Evolutionary conservation across 2,888 invertebrate genomes (phyloP).

Genomic region (Lepidocyrtoides sp.): DNA sequence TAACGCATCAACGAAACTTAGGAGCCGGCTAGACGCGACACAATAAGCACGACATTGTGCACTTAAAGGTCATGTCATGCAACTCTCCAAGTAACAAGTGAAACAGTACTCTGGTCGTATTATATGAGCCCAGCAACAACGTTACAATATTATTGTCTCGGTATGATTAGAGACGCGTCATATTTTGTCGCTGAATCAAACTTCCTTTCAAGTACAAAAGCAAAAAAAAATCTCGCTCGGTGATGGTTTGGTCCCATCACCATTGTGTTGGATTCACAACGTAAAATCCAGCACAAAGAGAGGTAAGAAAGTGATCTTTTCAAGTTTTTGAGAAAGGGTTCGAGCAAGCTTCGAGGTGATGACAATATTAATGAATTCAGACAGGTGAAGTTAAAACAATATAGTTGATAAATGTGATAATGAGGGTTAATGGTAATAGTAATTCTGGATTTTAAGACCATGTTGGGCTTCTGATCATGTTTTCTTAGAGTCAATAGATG

Average conservation of each 20-base stretch:
- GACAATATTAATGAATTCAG: slow-evolving; percentile 69
- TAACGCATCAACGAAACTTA: slow-evolving; percentile 58
- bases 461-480: slow-evolving; percentile 60
- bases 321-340: not conserved
- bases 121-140: not conserved
- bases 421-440: slow-evolving; percentile 74
- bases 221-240: not conserved
- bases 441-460: slow-evolving; percentile 51
- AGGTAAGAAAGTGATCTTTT: not conserved
- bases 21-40: slow-evolving; percentile 68
- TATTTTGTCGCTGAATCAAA: slow-evolving; percentile 18
- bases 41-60: not conserved
- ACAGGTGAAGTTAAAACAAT: slow-evolving; percentile 78
- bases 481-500: not conserved
- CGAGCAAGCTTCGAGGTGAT: slow-evolving; percentile 29
- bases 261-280: not conserved
- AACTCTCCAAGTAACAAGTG: not conserved
- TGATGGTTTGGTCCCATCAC: not conserved
- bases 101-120: too few relatives aligned
- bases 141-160: not conserved
- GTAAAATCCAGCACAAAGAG: slow-evolving; percentile 10
- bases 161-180: not conserved
- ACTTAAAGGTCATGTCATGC: slow-evolving; percentile 41
- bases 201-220: not conserved
- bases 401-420: slow-evolving; percentile 68